phyloP scores from a whole-genome alignment of 2,888 invertebrate species.

The Caenorhabditis zanzibari region DNA sequence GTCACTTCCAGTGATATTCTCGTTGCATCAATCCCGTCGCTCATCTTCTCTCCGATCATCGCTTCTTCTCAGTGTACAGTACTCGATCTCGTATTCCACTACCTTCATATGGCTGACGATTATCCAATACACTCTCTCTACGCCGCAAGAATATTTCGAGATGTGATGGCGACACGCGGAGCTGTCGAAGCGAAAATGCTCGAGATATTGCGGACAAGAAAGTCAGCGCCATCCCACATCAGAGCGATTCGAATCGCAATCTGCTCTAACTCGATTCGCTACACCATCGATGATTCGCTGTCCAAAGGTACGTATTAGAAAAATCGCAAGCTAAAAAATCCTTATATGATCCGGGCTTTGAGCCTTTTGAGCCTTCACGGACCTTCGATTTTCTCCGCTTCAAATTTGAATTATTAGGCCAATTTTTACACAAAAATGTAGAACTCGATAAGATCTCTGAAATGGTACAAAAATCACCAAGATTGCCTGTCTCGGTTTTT shows the following conservation, averaged over 20 bases:
- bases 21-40: conserved; percentile 74
- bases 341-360: too few relatives aligned
- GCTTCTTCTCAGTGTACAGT: conserved; percentile 60
- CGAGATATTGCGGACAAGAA: conserved; percentile 56
- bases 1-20: conserved; percentile 74
- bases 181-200: conserved; percentile 70
- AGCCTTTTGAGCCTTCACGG: too few relatives aligned
- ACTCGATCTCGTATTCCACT: conserved; percentile 71
- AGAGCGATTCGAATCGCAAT: conserved; percentile 59
- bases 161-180: conserved; percentile 70
- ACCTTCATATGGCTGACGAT: conserved; percentile 71
- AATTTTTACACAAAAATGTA: too few relatives aligned
- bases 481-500: too few relatives aligned
- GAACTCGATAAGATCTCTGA: too few relatives aligned
- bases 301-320: conserved; percentile 44
- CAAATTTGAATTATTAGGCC: too few relatives aligned
- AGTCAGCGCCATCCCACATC: conserved; percentile 44
- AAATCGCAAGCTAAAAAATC: too few relatives aligned
- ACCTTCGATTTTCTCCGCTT: too few relatives aligned
- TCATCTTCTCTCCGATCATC: conserved; percentile 75
- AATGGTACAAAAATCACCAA: too few relatives aligned
- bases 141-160: conserved; percentile 76
- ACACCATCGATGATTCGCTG: conserved; percentile 64
- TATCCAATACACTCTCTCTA: conserved; percentile 73
- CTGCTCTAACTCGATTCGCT: conserved; percentile 56